Evolutionary conservation across 1,140 invertebrate species (phyloP), one percentile per base, ranked within the genome.

Genomic region (Phymorhynchus buccinoides): DNA sequence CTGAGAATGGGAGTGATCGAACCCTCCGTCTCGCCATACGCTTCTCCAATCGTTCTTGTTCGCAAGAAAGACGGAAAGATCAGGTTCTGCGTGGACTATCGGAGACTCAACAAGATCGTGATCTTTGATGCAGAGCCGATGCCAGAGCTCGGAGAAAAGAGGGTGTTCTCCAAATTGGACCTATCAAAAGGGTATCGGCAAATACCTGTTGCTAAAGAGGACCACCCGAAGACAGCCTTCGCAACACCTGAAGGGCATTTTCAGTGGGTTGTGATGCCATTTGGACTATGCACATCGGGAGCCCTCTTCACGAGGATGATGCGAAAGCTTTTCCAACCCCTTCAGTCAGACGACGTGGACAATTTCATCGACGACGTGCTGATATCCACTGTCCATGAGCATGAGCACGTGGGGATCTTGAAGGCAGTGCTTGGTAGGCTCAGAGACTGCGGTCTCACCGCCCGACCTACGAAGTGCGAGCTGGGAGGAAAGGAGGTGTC

Each of bases 51-150:
- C 35, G 94, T 95, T 0, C 90, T 93, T 6, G 93, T 94, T 0
- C 41, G 89, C 30, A 95, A 95, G 85, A 73, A 90, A 0, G 90
- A 95, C 87, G 93, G 93, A 18, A 87, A 89, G 32, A 86, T 93
- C 48, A 84, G 94, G 30, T 90, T 95, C 42, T 94, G 94, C 88
- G 92, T 90, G 1, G 94, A 95, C 90, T 95, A 93, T 89, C 93
- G 89, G 14, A 62, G 77, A 4, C 68, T 90, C 12, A 91, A 91
- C 80, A 30, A 71, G 30, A 81, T 84, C 0, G 83, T 66, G 1
- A 66, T 73, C 27, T 86, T 87, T 81, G 88, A 90, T 82, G 73
- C 85, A 32, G 88, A 89, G 48, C 86, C 88, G 27, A 85, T 90
- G 44, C 88, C 89, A 1, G 87, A 88, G 14, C 18, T 88, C 6